phyloP scores from a whole-genome alignment of 1,140 invertebrate genomes.

The Zaprionus africanus region DNA sequence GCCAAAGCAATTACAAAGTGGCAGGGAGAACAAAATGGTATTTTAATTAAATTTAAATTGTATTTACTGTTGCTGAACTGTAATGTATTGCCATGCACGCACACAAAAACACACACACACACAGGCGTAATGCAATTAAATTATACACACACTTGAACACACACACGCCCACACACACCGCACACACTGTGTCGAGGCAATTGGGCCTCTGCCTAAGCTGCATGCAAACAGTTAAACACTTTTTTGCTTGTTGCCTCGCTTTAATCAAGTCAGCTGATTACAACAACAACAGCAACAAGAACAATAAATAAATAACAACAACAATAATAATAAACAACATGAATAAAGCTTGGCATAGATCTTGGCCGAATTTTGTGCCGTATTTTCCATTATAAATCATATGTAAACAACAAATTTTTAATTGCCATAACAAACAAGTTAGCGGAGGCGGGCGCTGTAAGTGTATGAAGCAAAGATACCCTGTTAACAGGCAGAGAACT shows the following conservation, averaged over 20 bases:
- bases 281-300: slow-evolving; percentile 11
- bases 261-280: slow-evolving; percentile 51
- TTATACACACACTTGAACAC: slow-evolving; percentile 12
- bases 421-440: slow-evolving; percentile 38
- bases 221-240: slow-evolving; percentile 24
- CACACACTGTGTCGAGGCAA: slow-evolving; percentile 12
- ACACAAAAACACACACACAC: background rate
- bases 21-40: slow-evolving; percentile 14
- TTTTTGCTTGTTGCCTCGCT: slow-evolving; percentile 29
- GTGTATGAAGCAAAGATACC: slow-evolving; percentile 1
- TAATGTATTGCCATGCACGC: slow-evolving; percentile 25
- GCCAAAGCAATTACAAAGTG: slow-evolving; percentile 37
- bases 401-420: slow-evolving; percentile 43
- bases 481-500: background rate
- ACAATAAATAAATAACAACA: slow-evolving; percentile 1
- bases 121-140: slow-evolving; percentile 25
- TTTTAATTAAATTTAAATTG: slow-evolving; percentile 59
- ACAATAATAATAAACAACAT: slow-evolving; percentile 5
- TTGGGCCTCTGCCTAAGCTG: slow-evolving; percentile 15
- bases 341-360: slow-evolving; percentile 8
- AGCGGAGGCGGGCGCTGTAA: background rate
- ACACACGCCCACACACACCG: slow-evolving; percentile 16
- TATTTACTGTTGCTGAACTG: slow-evolving; percentile 35
- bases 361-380: slow-evolving; percentile 30
- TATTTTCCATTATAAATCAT: slow-evolving; percentile 30